These are phyloP conservation scores for Pinna nobilis DNA, from an alignment of 1,140 invertebrate species.

Conservation along the genomic window DNA sequence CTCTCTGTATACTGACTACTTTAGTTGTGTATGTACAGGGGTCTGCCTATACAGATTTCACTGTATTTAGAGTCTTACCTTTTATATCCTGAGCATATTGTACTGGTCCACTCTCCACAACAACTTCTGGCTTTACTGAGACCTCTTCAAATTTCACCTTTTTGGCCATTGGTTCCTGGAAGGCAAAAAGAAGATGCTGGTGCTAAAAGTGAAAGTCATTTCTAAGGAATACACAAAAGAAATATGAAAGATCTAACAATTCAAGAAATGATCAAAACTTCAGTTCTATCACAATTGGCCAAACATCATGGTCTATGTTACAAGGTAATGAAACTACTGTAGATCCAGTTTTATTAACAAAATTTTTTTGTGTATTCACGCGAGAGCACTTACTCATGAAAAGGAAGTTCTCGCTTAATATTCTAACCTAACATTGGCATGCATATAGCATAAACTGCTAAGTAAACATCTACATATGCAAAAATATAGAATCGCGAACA, in stretches of 20 bases:
- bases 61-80: neutral
- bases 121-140: conserved; percentile 12
- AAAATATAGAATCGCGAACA: neutral
- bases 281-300: too few relatives aligned
- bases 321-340: too few relatives aligned
- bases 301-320: too few relatives aligned
- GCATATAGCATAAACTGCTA: neutral
- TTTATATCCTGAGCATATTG: conserved; percentile 35
- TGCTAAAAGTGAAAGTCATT: neutral
- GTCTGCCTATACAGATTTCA: neutral
- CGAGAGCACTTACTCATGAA: too few relatives aligned
- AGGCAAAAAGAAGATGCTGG: neutral
- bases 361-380: too few relatives aligned
- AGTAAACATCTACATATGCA: neutral
- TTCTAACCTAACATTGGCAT: neutral
- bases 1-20: too few relatives aligned
- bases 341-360: too few relatives aligned
- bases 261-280: neutral
- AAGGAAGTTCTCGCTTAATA: too few relatives aligned
- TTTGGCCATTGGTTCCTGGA: conserved; percentile 20
- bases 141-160: conserved; percentile 18
- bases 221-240: neutral
- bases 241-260: neutral
- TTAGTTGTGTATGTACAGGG: too few relatives aligned
- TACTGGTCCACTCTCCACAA: conserved; percentile 54